Evolutionary conservation across 1,140 invertebrate species (phyloP), one percentile per base, ranked within the genome.

Genomic region (Pseudoatta argentina): DNA sequence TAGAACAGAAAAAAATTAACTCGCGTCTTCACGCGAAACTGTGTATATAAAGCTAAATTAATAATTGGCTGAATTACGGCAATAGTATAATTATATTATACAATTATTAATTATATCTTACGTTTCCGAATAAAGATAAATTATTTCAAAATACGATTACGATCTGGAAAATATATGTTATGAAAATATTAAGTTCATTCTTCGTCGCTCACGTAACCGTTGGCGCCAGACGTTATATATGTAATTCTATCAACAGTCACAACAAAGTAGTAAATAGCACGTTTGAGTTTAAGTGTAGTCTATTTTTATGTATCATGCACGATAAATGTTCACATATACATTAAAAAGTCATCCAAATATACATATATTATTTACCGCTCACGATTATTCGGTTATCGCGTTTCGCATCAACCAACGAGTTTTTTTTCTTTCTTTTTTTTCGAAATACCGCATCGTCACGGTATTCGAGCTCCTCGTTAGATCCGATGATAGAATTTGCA

Each of bases 201-300:
- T 63, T 69, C 34, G 30, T 39, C 24, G n/a, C 18, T 53, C 27
- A 57, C 16, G 39, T 82, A 83, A 83, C 18, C n/a, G 16, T n/a
- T 21, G 69, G 53, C 69, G 79, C 44, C 69, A 73, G 24, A 34
- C 57, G 24, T 61, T 61, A 51, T 73, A 44, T 10, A 12, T 44
- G 39, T 10, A 83, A 61, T 75, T 73, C n/a, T 55, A 34, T 24
- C 71, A 21, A 69, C 24, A 27, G 66, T 83, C 69, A 44, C 24
- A 73, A 83, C 69, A 82, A 61, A 73, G 7, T 18, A 57, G 39
- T 44, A 61, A 82, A 51, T 39, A 72, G 12, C 55, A 10, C 14
- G 27, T 55, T 59, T 24, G 30, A 48, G 30, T n/a, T n/a, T 34
- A 21, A 48, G 66, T 69, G 7, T 8, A 57, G 30, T 8, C 64